Evolutionary conservation across 1,140 invertebrate species (phyloP).

Genomic region (Brachionus sp.): DNA sequence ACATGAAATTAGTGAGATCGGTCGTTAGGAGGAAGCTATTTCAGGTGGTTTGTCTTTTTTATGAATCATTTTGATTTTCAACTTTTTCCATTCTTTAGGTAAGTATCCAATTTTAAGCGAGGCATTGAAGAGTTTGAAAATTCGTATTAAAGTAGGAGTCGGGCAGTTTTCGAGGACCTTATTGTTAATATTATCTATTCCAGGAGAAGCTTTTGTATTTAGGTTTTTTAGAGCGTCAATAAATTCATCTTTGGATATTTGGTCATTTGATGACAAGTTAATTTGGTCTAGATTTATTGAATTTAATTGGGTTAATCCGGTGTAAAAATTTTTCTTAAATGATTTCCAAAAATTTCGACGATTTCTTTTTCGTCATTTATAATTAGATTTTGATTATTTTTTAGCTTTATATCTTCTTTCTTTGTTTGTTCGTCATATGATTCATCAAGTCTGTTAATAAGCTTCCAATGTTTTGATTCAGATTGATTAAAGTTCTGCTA

Average conservation of each 20-base stretch:
- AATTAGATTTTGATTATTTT: neutral
- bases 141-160: neutral
- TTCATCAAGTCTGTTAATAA: neutral
- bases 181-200: neutral
- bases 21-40: no score
- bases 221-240: neutral
- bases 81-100: no score
- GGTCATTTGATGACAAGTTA: neutral
- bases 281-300: neutral
- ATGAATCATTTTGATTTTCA: no score
- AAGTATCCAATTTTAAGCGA: no score
- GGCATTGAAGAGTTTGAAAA: no score
- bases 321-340: neutral
- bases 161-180: neutral
- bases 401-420: neutral
- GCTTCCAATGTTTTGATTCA: neutral
- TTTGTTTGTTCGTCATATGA: neutral
- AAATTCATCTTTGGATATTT: neutral
- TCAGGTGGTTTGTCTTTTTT: no score
- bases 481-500: neutral
- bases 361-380: slow-evolving; percentile 7
- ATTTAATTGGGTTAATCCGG: no score
- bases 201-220: neutral
- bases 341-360: neutral
- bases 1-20: no score